Evolutionary conservation across 2,797 vertebrate species (phyloP).

Genomic region (Squalus acanthias): DNA sequence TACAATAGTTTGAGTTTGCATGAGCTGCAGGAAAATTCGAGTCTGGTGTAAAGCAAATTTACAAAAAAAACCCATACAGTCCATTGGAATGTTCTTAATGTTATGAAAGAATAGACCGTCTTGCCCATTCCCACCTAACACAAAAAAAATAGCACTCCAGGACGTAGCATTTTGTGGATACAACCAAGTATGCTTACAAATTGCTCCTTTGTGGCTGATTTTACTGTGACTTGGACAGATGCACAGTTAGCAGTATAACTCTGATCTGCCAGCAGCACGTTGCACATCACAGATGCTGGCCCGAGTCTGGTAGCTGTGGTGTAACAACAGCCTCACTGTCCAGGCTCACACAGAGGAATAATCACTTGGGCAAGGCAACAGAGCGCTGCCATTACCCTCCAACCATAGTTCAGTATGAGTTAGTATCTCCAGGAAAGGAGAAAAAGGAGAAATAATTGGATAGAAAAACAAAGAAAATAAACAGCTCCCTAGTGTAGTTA

Average conservation of each 20-base stretch:
- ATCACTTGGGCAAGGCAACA: neutral
- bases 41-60: neutral
- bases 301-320: neutral
- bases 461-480: neutral
- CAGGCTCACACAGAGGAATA: neutral
- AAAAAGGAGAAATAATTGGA: no score
- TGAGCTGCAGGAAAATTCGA: neutral
- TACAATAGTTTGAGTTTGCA: neutral
- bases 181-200: no score
- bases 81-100: neutral
- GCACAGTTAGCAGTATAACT: neutral
- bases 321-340: neutral
- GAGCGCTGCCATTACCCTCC: neutral
- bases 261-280: neutral
- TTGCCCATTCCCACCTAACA: neutral
- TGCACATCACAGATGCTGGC: neutral
- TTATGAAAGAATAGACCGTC: neutral
- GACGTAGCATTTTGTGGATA: no score
- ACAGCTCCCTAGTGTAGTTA: neutral
- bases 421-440: neutral
- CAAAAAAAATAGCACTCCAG: neutral
- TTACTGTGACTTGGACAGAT: neutral
- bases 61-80: neutral
- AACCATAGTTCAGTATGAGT: neutral
- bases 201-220: neutral